Percentiles rank a stretch among this genome's conserved stretches.
Conservation (phyloP, 2,113 vertebrate genomes). For the Cephalopholis sonnerati region DNA sequence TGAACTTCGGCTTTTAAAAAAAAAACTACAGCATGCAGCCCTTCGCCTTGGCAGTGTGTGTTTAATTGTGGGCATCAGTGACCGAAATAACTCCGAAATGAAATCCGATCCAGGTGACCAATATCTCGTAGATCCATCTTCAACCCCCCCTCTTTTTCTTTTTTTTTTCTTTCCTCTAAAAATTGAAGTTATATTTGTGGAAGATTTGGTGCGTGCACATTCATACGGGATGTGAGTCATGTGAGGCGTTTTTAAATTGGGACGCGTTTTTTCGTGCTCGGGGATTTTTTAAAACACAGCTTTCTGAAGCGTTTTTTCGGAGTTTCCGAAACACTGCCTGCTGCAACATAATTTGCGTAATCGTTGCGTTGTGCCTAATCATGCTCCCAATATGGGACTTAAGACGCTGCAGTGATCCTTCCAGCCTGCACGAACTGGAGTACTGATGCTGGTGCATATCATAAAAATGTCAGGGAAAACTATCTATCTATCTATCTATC, state of each 20-base stretch:
- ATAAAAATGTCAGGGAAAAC: slow-evolving; percentile 32
- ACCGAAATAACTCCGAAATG: slow-evolving; percentile 71
- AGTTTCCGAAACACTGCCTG: slow-evolving; percentile 75
- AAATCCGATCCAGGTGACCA: slow-evolving; percentile 66
- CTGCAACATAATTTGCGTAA: slow-evolving; percentile 83
- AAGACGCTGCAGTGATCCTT: slow-evolving; percentile 80
- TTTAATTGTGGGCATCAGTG: slow-evolving; percentile 52
- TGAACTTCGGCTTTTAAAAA: slow-evolving; percentile 69
- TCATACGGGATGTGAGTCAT: background rate
- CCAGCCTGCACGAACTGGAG: slow-evolving; percentile 66
- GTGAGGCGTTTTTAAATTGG: slow-evolving; percentile 14
- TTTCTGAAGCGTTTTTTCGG: slow-evolving; percentile 45
- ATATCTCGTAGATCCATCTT: slow-evolving; percentile 11
- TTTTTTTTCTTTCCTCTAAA: background rate
- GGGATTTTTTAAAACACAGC: slow-evolving; percentile 1
- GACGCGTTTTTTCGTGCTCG: slow-evolving; percentile 41
- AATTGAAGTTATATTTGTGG: slow-evolving; percentile 24
- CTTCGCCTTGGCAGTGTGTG: slow-evolving; percentile 49
- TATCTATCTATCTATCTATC: slow-evolving; percentile 34
- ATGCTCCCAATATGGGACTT: slow-evolving; percentile 82
- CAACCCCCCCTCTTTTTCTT: no score
- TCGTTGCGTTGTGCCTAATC: slow-evolving; percentile 84
- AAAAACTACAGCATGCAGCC: slow-evolving; percentile 65
- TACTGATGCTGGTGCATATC: slow-evolving; percentile 69
- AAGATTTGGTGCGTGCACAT: slow-evolving; percentile 24